These are phyloP conservation scores for Coptotermes formosanus DNA, from an alignment of 1,140 invertebrate species.

Conservation along the genomic window DNA sequence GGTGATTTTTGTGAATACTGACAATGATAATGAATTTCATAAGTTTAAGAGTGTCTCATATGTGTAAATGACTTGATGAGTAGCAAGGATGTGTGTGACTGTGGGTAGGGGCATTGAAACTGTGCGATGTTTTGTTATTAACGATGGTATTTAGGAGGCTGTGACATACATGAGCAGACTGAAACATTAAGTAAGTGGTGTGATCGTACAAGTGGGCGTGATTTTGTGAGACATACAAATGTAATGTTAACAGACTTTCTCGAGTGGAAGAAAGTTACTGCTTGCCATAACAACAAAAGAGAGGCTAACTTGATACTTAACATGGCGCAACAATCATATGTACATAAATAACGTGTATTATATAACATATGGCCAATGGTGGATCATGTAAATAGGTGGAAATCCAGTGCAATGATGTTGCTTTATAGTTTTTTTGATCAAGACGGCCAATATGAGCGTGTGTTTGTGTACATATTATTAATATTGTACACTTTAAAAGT, in stretches of 20 bases:
- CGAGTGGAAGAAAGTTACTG: not conserved
- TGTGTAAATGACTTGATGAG: not conserved
- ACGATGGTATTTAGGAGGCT: not conserved
- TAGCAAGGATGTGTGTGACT: not conserved
- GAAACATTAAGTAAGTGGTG: not conserved
- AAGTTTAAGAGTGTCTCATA: not conserved
- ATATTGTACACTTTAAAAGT: not conserved
- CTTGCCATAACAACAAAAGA: slow-evolving; percentile 8
- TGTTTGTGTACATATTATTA: slow-evolving; percentile 2
- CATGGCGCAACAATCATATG: not conserved
- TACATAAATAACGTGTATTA: not conserved
- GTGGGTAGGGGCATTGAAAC: not conserved
- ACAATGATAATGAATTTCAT: not conserved
- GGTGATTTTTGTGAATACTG: not conserved
- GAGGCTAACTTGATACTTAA: not conserved
- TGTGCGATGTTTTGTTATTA: not conserved
- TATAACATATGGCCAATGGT: not conserved
- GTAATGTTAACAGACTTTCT: not conserved
- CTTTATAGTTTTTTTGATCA: not conserved
- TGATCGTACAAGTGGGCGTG: not conserved
- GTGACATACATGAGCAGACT: not conserved
- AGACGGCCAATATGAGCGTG: not conserved
- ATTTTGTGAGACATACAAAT: not conserved
- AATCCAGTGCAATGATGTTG: not conserved
- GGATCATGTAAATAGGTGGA: slow-evolving; percentile 8